Percentiles rank a stretch among this genome's conserved stretches.
Evolutionary conservation across 2,113 vertebrate genomes (phyloP).

Genomic region (Phylloscopus trochilus): DNA sequence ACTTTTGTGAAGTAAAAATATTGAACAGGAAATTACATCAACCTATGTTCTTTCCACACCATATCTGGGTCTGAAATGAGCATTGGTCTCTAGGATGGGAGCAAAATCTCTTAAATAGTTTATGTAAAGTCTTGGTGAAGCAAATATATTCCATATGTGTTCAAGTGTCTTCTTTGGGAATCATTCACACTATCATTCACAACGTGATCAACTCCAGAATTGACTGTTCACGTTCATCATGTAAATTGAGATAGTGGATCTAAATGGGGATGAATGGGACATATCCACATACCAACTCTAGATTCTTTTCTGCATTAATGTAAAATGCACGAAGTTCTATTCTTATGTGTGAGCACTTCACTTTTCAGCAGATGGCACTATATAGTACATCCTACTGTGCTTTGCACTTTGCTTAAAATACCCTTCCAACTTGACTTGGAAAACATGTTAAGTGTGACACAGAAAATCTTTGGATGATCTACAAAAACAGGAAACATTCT

Average conservation of each 20-base stretch:
- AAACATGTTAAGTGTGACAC: slow-evolving; percentile 55
- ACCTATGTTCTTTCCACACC: background rate
- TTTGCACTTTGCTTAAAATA: slow-evolving; percentile 65
- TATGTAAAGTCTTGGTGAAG: background rate
- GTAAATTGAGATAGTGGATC: slow-evolving; percentile 3
- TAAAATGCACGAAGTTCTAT: slow-evolving; percentile 42
- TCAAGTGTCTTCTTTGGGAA: slow-evolving; percentile 22
- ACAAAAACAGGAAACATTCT: slow-evolving; percentile 48
- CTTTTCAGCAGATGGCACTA: slow-evolving; percentile 65
- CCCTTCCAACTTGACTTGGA: slow-evolving; percentile 52
- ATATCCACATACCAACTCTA: background rate
- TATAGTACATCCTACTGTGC: slow-evolving; percentile 54
- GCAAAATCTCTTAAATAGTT: background rate
- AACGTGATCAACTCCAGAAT: background rate
- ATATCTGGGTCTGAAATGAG: background rate
- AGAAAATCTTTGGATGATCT: slow-evolving; percentile 55
- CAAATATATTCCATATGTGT: slow-evolving; percentile 1
- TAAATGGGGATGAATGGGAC: slow-evolving; percentile 35
- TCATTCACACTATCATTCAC: slow-evolving; percentile 23
- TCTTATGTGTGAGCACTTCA: slow-evolving; percentile 50
- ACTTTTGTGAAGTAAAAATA: background rate
- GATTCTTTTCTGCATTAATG: slow-evolving; percentile 13
- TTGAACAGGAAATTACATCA: background rate
- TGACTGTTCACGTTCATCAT: background rate
- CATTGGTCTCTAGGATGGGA: background rate